phyloP scores from a whole-genome alignment of 2,797 vertebrate genomes.

The Xiphophorus birchmanni region DNA sequence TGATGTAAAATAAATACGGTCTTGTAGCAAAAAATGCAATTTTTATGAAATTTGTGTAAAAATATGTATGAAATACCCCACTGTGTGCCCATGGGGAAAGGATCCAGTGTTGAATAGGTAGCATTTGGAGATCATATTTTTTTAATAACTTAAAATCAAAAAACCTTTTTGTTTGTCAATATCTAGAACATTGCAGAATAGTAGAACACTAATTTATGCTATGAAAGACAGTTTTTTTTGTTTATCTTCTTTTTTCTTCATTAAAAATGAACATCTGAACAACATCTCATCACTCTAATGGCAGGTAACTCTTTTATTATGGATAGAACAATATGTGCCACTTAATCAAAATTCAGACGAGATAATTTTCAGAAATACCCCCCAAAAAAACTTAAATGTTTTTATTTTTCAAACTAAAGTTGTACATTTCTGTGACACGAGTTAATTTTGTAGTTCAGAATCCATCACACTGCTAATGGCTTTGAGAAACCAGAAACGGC shows the following conservation, averaged over 20 bases:
- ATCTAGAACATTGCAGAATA: neutral
- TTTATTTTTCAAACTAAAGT: neutral
- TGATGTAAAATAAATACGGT: too few species aligned
- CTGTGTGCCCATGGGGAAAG: too few species aligned
- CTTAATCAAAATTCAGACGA: neutral
- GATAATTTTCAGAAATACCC: neutral
- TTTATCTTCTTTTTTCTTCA: neutral
- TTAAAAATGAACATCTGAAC: neutral
- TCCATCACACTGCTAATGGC: neutral
- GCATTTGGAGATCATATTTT: neutral
- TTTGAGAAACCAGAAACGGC: neutral
- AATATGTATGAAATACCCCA: too few species aligned
- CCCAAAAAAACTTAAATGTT: neutral
- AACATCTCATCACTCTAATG: neutral
- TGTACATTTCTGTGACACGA: neutral
- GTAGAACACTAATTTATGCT: neutral
- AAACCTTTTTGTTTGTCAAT: neutral
- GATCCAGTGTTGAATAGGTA: too few species aligned
- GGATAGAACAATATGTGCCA: neutral
- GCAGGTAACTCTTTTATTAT: neutral
- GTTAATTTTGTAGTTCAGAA: neutral
- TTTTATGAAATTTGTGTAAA: neutral
- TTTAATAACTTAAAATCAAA: neutral
- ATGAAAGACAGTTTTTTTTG: too few species aligned
- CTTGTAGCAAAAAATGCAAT: neutral